Percentiles rank a stretch among this genome's conserved stretches.
Evolutionary conservation across 2,113 vertebrate species (phyloP).

Genomic region (Oreochromis spilurus): DNA sequence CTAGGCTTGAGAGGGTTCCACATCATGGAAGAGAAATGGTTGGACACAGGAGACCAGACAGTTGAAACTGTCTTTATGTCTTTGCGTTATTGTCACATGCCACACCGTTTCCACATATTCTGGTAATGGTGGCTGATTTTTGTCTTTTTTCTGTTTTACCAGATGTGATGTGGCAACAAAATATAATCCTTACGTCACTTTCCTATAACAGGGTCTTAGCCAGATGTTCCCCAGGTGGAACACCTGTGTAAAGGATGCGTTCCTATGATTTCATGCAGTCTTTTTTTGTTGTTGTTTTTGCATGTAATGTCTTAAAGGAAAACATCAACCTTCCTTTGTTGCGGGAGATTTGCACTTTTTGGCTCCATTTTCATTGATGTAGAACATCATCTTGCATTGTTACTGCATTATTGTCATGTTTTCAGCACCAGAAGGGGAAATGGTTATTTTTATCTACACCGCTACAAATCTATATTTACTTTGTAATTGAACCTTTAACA

Average conservation of each 20-base stretch:
- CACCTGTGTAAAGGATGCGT: not conserved
- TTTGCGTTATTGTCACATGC: not conserved
- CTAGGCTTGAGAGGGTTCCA: not conserved
- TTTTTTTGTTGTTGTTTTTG: not conserved
- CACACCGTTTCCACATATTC: not conserved
- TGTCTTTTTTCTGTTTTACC: not conserved
- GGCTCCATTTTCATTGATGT: not conserved
- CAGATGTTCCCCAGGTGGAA: not conserved
- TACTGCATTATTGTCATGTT: not conserved
- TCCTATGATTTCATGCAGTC: not conserved
- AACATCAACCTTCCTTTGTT: not conserved
- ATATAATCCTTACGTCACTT: not conserved
- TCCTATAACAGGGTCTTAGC: not conserved
- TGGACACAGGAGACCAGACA: not conserved
- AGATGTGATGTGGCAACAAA: not conserved
- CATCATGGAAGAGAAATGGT: not conserved
- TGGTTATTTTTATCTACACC: not conserved
- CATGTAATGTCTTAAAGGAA: not conserved
- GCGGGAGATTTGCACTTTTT: slow-evolving; percentile 6
- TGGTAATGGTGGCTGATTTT: not conserved
- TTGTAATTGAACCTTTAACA: slow-evolving; percentile 1
- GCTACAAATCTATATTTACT: not conserved
- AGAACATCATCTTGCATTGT: not conserved
- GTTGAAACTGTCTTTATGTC: not conserved
- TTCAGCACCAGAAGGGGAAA: not conserved